These are phyloP conservation scores for Platyura marginata DNA, from an alignment of 1,140 invertebrate genomes.

Conservation along the genomic window DNA sequence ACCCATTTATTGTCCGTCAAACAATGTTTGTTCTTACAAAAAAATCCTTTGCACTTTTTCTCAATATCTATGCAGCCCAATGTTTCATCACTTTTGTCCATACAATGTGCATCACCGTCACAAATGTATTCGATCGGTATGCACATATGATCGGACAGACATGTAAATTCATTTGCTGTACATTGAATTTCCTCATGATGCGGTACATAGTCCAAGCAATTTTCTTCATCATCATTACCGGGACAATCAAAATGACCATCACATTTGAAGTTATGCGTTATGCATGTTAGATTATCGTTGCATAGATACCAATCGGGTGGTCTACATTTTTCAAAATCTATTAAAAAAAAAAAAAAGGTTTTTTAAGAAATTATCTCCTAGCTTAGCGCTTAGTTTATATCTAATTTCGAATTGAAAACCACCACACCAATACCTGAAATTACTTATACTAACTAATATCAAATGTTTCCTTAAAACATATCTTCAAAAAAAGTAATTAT, in stretches of 20 bases:
- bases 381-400: too few species aligned
- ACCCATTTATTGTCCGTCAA: constrained; percentile 14
- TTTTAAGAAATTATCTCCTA: too few species aligned
- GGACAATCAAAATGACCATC: constrained; percentile 32
- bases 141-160: constrained; percentile 34
- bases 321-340: constrained; percentile 17
- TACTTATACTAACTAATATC: too few species aligned
- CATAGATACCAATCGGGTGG: constrained; percentile 20
- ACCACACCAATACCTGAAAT: too few species aligned
- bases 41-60: constrained; percentile 12
- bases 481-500: too few species aligned
- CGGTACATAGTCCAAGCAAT: constrained; percentile 7
- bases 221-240: constrained; percentile 26
- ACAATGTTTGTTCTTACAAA: constrained; percentile 17
- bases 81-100: constrained; percentile 55
- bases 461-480: too few species aligned
- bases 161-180: constrained; percentile 9
- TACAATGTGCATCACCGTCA: constrained; percentile 55
- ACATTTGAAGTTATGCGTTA: constrained; percentile 24
- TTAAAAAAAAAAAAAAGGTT: constrained; percentile 1
- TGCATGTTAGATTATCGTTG: constrained; percentile 20
- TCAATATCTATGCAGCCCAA: constrained; percentile 24
- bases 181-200: constrained; percentile 18
- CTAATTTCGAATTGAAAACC: too few species aligned
- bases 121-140: constrained; percentile 45